Base-by-base conservation (phyloP, 2,113 vertebrate species). In the Pipra filicauda region DNA sequence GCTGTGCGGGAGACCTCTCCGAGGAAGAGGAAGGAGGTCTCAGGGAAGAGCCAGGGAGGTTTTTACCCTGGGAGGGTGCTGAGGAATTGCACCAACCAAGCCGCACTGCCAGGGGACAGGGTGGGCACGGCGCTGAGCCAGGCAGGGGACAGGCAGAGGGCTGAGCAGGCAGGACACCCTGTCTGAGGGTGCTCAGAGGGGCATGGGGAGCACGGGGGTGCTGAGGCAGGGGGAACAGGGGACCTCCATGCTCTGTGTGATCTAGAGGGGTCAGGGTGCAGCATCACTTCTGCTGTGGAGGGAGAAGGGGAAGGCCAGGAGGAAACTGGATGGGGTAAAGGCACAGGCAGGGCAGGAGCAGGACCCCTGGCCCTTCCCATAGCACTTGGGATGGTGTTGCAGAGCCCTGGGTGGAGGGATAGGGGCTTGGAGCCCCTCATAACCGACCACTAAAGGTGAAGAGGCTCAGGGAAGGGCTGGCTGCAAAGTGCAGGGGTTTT, bases 31-130 rank as follows among this genome's bases (percentile, higher is more conserved):
- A 91, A 27, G 75, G 83, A 88, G 66, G 65, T 26, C 7, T 2
- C 18, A 33, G 73, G 31, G 57, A 16, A 91, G 57, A 74, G 33
- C 2, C 0, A 3, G 31, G 33, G 12, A 48, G 61, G 46, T 3
- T 95, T 88, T 91, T 43, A 64, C 46, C 51, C 52, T 70, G 8
- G 8, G 57, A 82, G 24, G 58, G 77, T 75, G 74, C 70, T 89
- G 78, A 91, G 85, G 81, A 88, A 93, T 70, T 57, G 81, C 85
- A 73, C 44, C 88, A 79, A 70, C 44, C 57, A 28, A 92, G 33
- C 59, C 3, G 15, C 67, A 31, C 93, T 88, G 84, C 72, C 61
- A 43, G 69, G 78, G 85, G 70, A 78, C 44, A 28, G 37, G 49
- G 72, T 55, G 80, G 58, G 44, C 65, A 15, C 2, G 1, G 89